phyloP scores from a whole-genome alignment of 64 coral and sea anemone genomes.

The Acropora tenuis region DNA sequence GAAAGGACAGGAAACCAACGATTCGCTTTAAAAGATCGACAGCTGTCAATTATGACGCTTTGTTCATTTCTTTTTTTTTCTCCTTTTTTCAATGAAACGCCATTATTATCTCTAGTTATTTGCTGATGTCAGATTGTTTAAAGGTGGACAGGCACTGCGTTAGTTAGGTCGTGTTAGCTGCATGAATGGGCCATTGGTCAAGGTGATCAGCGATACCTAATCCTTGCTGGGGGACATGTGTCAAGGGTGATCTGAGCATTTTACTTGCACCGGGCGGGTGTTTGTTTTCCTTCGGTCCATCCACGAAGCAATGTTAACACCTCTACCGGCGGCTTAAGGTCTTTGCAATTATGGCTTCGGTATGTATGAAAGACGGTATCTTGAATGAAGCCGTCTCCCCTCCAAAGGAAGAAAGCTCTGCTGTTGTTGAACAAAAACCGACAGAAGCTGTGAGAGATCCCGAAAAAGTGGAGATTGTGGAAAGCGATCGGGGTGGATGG shows the following conservation, averaged over 20 bases:
- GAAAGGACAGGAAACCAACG: background rate
- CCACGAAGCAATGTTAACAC: background rate
- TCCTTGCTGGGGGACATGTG: no score
- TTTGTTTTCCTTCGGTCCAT: slow-evolving; percentile 17
- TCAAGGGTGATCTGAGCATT: slow-evolving; percentile 17
- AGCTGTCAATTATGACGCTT: slow-evolving; percentile 21
- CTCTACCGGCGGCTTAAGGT: background rate
- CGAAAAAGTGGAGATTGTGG: slow-evolving; percentile 65
- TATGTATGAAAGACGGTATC: slow-evolving; percentile 12
- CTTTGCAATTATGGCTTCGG: slow-evolving; percentile 11
- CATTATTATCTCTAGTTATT: no score
- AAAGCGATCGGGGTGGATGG: slow-evolving; percentile 93
- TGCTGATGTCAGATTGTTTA: no score
- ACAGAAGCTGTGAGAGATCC: background rate
- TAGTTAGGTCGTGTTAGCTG: no score
- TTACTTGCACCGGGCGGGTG: background rate
- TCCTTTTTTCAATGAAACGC: background rate
- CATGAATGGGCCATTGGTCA: no score
- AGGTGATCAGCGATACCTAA: no score
- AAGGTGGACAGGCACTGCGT: no score
- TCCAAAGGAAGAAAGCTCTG: slow-evolving; percentile 1
- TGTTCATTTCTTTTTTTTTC: background rate
- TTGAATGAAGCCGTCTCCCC: background rate
- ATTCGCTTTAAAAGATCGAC: background rate
- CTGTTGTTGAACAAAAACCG: slow-evolving; percentile 2